Evolutionary conservation across 2,888 invertebrate species (phyloP), one percentile per base, ranked within the genome.

Genomic region (Harpagoxenus sublaevis): DNA sequence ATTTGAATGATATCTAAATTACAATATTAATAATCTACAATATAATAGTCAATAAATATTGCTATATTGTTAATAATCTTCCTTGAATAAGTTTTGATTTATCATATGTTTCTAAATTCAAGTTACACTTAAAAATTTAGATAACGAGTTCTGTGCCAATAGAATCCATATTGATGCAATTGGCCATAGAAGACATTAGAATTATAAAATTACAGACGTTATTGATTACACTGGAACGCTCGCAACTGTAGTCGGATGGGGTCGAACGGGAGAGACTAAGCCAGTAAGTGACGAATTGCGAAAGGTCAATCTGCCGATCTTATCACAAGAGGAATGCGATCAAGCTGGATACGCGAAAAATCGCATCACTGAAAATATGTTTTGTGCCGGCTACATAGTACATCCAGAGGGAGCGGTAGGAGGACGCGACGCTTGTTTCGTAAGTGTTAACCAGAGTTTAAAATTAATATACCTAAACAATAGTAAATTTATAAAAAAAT

Each of bases 221-320:
- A 93, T 93, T 31, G 95, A 96, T 91, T 97, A 96, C 92, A 94
- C 96, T 9, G 97, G 97, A 12, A 95, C 96, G 53, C 95, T 96
- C 66, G 97, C 97, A 3, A 95, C 97, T 1, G 97, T 97, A 0
- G 96, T 97, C 8, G 98, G 98, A 28, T 98, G 98, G 98, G 98
- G 98, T 5, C 96, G 96, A 86, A 96, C 96, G 0, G 96, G 96
- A 2, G 97, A 98, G 95, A 96, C 96, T 83, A 96, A 96, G 51
- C 96, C 96, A 6, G 95, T 96, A 0, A 97, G 97, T n/a, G 95
- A 96, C 82, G 95, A 97, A 77, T 96, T 97, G 10, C 96, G 97
- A 90, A 97, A 97, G 95, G 97, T 97, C 85, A 96, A 96, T 88
- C 97, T 98, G 0, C 97, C 97, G 73, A 97, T 98, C 71, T 97